These are phyloP conservation scores for Acromyrmex charruanus DNA, from an alignment of 1,140 invertebrate genomes.

Conservation along the genomic window DNA sequence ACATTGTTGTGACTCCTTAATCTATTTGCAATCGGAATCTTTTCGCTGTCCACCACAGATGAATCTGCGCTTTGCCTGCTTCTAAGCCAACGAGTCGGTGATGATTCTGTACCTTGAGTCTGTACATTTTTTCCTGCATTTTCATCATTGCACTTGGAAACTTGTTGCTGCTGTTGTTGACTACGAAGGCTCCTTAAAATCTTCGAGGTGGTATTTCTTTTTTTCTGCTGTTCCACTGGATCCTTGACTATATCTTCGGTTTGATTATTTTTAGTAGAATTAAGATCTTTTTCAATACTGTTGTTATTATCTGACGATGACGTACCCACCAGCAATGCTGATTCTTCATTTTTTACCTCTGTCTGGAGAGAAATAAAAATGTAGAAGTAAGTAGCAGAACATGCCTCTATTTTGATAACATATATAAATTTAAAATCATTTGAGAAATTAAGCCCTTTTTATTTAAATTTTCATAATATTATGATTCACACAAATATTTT, in stretches of 20 bases:
- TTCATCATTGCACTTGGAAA: conserved; percentile 69
- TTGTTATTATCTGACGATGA: conserved; percentile 80
- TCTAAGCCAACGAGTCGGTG: conserved; percentile 72
- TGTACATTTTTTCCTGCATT: conserved; percentile 52
- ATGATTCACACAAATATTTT: background rate
- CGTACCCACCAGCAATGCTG: conserved; percentile 73
- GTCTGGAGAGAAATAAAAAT: conserved; percentile 78
- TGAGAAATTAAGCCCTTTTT: background rate
- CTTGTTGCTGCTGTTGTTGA: conserved; percentile 62
- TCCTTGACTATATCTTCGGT: background rate
- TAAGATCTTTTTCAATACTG: conserved; percentile 82
- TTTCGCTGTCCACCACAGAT: conserved; percentile 31
- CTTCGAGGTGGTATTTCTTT: conserved; percentile 48
- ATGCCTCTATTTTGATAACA: background rate
- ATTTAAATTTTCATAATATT: background rate
- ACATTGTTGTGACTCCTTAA: conserved; percentile 78
- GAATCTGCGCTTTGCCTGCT: conserved; percentile 75
- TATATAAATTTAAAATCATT: conserved; percentile 28
- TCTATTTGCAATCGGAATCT: conserved; percentile 79
- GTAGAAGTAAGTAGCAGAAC: conserved; percentile 68
- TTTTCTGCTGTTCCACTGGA: conserved; percentile 3
- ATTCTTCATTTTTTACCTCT: conserved; percentile 78
- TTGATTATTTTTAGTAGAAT: conserved; percentile 61
- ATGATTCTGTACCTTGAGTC: conserved; percentile 50
- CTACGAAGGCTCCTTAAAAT: conserved; percentile 63